These are phyloP conservation scores for Periophthalmus modestus DNA, from an alignment of 2,113 vertebrate species.

Conservation along the genomic window DNA sequence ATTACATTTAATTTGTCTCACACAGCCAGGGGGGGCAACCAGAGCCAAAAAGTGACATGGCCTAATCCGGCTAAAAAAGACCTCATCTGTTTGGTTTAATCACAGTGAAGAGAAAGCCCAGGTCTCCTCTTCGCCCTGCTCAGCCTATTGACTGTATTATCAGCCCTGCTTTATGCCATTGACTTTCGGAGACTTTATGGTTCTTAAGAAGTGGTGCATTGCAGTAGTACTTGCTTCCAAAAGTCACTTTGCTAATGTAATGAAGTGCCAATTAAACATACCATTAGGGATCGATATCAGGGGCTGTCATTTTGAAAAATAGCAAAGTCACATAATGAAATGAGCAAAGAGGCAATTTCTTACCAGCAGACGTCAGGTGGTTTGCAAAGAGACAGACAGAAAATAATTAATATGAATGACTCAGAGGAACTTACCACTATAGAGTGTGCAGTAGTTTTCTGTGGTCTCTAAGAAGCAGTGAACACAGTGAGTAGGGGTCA, in stretches of 20 bases:
- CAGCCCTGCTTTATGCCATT: slow-evolving; percentile 36
- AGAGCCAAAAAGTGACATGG: slow-evolving; percentile 69
- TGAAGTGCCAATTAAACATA: slow-evolving; percentile 42
- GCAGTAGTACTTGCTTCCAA: slow-evolving; percentile 38
- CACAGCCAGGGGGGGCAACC: slow-evolving; percentile 42
- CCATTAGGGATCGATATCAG: slow-evolving; percentile 51
- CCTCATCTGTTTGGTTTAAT: slow-evolving; percentile 55
- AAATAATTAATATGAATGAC: slow-evolving; percentile 56
- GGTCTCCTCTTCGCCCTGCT: slow-evolving; percentile 38
- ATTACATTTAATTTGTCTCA: slow-evolving; percentile 73
- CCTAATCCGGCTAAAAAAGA: slow-evolving; percentile 64
- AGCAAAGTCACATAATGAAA: slow-evolving; percentile 56
- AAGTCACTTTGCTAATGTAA: slow-evolving; percentile 61
- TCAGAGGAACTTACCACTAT: slow-evolving; percentile 69
- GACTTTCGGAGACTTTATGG: slow-evolving; percentile 11
- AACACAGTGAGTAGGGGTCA: slow-evolving; percentile 38
- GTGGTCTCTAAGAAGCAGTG: slow-evolving; percentile 72
- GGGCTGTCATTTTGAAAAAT: slow-evolving; percentile 50
- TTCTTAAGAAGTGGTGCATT: slow-evolving; percentile 46
- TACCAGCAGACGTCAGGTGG: slow-evolving; percentile 53
- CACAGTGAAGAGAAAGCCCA: slow-evolving; percentile 51
- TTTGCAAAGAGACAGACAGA: slow-evolving; percentile 45
- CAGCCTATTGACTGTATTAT: not conserved
- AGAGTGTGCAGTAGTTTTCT: slow-evolving; percentile 59
- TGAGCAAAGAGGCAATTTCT: slow-evolving; percentile 57